A percentile compares a stretch with the other conserved stretches of the same genome.
phyloP scores from a whole-genome alignment of 2,113 vertebrate genomes.

The Cromileptes altivelis region DNA sequence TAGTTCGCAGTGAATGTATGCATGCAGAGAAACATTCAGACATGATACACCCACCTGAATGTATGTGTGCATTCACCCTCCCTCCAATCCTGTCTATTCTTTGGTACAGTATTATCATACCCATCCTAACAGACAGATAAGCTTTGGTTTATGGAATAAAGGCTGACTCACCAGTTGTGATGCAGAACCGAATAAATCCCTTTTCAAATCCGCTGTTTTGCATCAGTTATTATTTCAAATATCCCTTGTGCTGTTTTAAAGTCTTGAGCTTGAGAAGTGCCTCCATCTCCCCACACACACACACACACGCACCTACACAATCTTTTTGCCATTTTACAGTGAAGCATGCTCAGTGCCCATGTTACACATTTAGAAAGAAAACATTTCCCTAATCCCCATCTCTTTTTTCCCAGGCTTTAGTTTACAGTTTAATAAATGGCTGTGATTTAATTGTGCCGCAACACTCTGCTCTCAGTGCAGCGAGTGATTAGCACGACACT shows the following conservation, averaged over 20 bases:
- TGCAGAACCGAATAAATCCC: slow-evolving; percentile 78
- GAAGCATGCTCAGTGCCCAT: slow-evolving; percentile 42
- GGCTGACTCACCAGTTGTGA: slow-evolving; percentile 58
- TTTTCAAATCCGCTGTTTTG: slow-evolving; percentile 73
- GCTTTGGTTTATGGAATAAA: slow-evolving; percentile 73
- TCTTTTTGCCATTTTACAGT: slow-evolving; percentile 32
- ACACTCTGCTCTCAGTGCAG: slow-evolving; percentile 65
- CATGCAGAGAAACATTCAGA: slow-evolving; percentile 15
- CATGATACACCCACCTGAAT: slow-evolving; percentile 16
- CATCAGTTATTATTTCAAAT: slow-evolving; percentile 77
- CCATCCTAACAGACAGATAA: slow-evolving; percentile 76
- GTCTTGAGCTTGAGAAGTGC: slow-evolving; percentile 43
- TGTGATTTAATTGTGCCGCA: slow-evolving; percentile 74
- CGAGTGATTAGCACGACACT: slow-evolving; percentile 75
- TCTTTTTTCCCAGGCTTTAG: slow-evolving; percentile 51
- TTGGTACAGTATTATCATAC: slow-evolving; percentile 65
- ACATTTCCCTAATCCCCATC: slow-evolving; percentile 61
- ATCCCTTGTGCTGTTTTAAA: slow-evolving; percentile 62
- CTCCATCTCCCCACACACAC: neutral
- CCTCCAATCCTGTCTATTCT: slow-evolving; percentile 45
- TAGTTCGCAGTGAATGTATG: neutral
- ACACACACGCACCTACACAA: slow-evolving; percentile 3
- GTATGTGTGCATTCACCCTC: slow-evolving; percentile 7
- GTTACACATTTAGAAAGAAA: slow-evolving; percentile 64
- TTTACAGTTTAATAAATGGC: slow-evolving; percentile 77